Conservation (phyloP, 2,888 invertebrate species). For the Pandemis corylana region DNA sequence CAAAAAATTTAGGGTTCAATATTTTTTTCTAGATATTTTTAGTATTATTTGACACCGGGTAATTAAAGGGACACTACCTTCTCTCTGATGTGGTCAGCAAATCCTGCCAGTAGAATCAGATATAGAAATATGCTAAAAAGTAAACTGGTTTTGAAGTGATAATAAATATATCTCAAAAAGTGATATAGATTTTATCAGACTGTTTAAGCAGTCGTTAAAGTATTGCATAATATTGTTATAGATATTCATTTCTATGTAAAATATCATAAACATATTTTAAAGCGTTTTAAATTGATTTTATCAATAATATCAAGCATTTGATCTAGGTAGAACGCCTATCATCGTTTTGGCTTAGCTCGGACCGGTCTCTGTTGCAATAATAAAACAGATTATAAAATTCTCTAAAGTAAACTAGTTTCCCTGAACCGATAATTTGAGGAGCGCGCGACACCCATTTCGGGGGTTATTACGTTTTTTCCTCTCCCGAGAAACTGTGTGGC, state of each 20-base stretch:
- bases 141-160: not conserved
- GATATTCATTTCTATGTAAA: conserved; percentile 24
- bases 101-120: not conserved
- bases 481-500: conserved; percentile 59
- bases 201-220: conserved; percentile 1
- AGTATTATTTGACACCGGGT: too few relatives aligned
- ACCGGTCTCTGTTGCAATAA: conserved; percentile 45
- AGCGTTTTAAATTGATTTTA: conserved; percentile 18
- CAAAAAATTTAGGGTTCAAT: too few relatives aligned
- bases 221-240: conserved; percentile 15
- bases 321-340: conserved; percentile 12
- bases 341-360: not conserved
- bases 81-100: not conserved
- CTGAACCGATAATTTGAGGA: conserved; percentile 64
- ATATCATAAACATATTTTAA: conserved; percentile 19
- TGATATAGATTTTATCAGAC: conserved; percentile 13
- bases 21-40: too few relatives aligned
- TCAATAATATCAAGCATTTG: conserved; percentile 3
- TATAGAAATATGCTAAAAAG: not conserved
- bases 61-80: too few relatives aligned
- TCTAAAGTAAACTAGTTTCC: conserved; percentile 58
- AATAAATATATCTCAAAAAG: not conserved
- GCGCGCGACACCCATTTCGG: conserved; percentile 66
- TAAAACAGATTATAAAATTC: conserved; percentile 47
- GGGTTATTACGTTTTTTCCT: conserved; percentile 67